phyloP scores from a whole-genome alignment of 2,797 vertebrate species.

The Chiropotes sagulatus region DNA sequence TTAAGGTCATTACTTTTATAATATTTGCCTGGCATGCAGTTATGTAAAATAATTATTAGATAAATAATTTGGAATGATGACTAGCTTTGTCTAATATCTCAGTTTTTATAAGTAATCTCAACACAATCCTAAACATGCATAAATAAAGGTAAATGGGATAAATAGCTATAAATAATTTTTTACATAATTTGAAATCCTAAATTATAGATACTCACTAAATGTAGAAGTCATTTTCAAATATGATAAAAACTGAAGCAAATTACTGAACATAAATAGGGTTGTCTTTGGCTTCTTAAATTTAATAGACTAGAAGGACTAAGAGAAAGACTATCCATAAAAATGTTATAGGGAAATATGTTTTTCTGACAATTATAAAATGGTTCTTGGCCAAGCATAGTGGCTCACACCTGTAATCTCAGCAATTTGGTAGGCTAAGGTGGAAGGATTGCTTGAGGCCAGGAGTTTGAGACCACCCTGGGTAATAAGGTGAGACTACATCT shows the following conservation, averaged over 20 bases:
- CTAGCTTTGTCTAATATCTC: not conserved
- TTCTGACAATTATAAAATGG: not conserved
- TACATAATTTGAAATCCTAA: not conserved
- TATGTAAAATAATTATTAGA: not conserved
- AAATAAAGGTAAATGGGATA: not conserved
- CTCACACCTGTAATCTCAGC: not conserved
- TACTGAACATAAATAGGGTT: not conserved
- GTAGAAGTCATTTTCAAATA: not conserved
- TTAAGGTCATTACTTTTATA: not conserved
- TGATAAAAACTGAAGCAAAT: not conserved
- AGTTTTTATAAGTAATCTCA: not conserved
- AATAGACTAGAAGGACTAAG: not conserved
- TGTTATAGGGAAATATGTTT: not conserved
- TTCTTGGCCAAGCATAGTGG: not conserved
- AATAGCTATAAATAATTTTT: not conserved
- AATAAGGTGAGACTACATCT: not conserved
- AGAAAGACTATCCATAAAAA: not conserved
- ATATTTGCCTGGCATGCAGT: not conserved
- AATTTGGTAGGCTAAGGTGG: not conserved
- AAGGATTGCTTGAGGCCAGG: not conserved
- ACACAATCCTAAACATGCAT: not conserved
- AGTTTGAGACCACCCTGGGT: not conserved
- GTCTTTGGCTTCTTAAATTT: not conserved
- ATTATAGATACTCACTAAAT: not conserved
- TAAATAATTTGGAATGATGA: not conserved